Evolutionary conservation across 2,888 invertebrate genomes (phyloP), one percentile per base, ranked within the genome.

Genomic region (Macrophya annulata): DNA sequence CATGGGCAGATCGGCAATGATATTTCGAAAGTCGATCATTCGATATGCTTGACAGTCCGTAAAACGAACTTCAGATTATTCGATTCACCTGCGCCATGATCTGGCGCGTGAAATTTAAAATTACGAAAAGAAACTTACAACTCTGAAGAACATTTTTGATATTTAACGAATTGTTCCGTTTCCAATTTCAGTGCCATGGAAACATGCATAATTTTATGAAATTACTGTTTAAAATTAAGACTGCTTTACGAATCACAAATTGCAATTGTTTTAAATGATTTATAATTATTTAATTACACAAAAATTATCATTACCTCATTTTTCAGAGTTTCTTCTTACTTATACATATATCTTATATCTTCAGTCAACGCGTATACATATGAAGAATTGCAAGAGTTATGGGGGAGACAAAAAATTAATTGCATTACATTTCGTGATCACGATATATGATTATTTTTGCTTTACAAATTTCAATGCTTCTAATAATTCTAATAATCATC

Each of bases 1-100:
- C 77, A 76, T 76, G 76, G 76, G 21, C 43, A 43, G 74, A 45
- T 43, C 72, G 45, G 37, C 31, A 31, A 65, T 37, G 10, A 2
- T 25, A 12, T 65, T 48, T 65, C 21, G 21, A 59, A 59, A 59
- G 59, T 21, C 10, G 10, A 59, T 21, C 9, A 31, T 31, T 31
- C 55, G 12, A 65, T 31, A 37, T 65, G 25, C 31, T 65, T 31
- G 31, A 65, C 65, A 6, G 25, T 31, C 3, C 25, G 25, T 25
- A 1, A 21, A 15, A 15, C 3, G 72, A 43, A 43, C 72, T 72
- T 72, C 72, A 72, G 21, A 65, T 15, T 1, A 31, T 65, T 65
- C 5, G 31, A 25, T 3, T 65, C 55, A 55, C 48, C 1, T 12
- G 8, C 48, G 9, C 21, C 59, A 65, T 65, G 12, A 17, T 68